phyloP scores from a whole-genome alignment of 1,140 invertebrate genomes.

The Ceratosolen solmsi region DNA sequence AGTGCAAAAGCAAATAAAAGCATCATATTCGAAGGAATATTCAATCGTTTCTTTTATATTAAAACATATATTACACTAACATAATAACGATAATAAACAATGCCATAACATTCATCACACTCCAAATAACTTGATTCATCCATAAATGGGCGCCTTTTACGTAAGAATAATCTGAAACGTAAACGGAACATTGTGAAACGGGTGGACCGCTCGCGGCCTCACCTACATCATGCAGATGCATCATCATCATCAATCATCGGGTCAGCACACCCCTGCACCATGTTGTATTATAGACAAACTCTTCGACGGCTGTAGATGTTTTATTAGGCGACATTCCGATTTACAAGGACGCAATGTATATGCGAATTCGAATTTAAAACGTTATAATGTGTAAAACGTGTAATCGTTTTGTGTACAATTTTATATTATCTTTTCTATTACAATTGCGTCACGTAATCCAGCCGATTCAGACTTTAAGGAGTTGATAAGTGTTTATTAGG shows the following conservation, averaged over 20 bases:
- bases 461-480: not conserved
- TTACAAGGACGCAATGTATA: not conserved
- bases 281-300: too few species aligned
- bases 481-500: not conserved
- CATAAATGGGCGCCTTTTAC: not conserved
- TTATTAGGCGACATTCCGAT: not conserved
- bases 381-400: not conserved
- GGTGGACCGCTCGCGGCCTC: not conserved
- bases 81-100: too few species aligned
- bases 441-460: not conserved
- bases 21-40: too few species aligned
- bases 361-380: not conserved
- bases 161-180: not conserved
- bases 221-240: not conserved
- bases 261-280: not conserved
- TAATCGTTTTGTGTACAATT: not conserved
- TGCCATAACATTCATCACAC: too few species aligned
- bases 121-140: too few species aligned
- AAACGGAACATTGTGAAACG: not conserved
- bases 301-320: not conserved
- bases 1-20: too few species aligned
- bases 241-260: not conserved
- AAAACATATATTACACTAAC: too few species aligned
- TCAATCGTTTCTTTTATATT: too few species aligned
- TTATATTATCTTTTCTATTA: not conserved